Evolutionary conservation across 2,113 vertebrate genomes (phyloP).

Genomic region (Alethe castanea): DNA sequence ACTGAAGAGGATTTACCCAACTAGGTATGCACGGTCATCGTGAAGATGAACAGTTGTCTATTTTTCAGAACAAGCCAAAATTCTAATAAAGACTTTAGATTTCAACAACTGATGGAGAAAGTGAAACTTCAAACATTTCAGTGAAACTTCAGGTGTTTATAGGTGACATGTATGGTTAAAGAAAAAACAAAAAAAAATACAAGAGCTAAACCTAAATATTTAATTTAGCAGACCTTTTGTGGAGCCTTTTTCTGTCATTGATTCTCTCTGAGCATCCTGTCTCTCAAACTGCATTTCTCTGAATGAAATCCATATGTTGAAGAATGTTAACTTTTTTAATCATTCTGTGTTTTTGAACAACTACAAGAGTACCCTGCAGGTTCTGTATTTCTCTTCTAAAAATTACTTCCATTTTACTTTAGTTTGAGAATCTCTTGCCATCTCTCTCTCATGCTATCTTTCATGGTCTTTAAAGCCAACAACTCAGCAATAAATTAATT

Average conservation of each 20-base stretch:
- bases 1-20: background rate
- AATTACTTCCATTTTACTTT: background rate
- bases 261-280: background rate
- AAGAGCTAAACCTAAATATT: background rate
- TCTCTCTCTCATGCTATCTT: background rate
- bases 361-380: background rate
- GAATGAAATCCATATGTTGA: background rate
- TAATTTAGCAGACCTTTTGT: background rate
- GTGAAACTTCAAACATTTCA: background rate
- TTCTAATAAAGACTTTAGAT: background rate
- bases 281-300: background rate
- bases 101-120: background rate
- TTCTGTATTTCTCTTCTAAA: background rate
- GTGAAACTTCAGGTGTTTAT: background rate
- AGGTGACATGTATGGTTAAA: background rate
- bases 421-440: background rate
- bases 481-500: background rate
- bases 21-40: background rate
- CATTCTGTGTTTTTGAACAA: accelerated
- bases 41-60: background rate
- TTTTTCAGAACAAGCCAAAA: background rate
- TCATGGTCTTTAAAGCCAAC: background rate
- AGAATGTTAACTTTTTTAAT: background rate
- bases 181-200: background rate
- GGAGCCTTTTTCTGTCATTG: background rate